Evolutionary conservation across 1,140 invertebrate genomes (phyloP).

Genomic region (Proctacanthus coquilletti): DNA sequence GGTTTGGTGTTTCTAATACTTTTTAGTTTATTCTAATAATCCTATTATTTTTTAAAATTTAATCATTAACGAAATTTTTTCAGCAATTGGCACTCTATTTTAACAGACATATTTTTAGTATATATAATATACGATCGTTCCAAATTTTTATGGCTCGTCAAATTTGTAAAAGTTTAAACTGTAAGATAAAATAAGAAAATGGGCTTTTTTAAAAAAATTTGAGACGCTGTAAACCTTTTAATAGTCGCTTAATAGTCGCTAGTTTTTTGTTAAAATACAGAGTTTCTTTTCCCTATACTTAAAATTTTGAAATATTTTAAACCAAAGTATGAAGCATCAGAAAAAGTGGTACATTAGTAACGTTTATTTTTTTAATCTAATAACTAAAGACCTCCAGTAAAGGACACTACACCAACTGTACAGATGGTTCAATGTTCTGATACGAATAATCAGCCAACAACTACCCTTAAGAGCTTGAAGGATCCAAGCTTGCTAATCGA

Average conservation of each 20-base stretch:
- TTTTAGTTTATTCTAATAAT: background rate
- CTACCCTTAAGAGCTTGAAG: conserved; percentile 25
- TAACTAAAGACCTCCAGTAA: background rate
- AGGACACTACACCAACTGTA: conserved; percentile 12
- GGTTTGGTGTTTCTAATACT: background rate
- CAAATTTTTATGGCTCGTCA: no score
- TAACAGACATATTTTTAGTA: no score
- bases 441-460: conserved; percentile 20
- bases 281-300: no score
- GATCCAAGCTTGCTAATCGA: conserved; percentile 25
- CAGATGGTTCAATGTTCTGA: conserved; percentile 30
- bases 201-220: no score
- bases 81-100: no score
- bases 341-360: background rate
- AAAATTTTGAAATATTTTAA: background rate
- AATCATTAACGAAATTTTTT: background rate
- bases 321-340: background rate
- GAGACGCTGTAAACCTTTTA: no score
- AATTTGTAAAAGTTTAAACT: no score
- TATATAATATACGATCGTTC: no score
- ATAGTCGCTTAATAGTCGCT: no score
- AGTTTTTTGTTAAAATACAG: no score
- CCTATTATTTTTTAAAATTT: background rate
- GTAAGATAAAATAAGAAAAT: no score
- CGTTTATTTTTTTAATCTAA: background rate